phyloP scores from a whole-genome alignment of 2,797 vertebrate genomes.

The Poeciliopsis infans region DNA sequence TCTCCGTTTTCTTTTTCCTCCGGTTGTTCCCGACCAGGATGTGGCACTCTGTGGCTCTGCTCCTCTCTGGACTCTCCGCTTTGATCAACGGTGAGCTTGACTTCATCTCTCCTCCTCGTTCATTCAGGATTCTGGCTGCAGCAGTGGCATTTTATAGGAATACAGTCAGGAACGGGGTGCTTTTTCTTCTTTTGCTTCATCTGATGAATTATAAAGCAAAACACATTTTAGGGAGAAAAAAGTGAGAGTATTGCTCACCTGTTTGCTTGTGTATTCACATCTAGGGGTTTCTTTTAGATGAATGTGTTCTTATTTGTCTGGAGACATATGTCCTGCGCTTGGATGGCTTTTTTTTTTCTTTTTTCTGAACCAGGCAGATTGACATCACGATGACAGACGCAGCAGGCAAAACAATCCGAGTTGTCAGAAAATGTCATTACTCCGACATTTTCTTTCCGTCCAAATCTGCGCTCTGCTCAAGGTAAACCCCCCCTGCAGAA shows the following conservation, averaged over 20 bases:
- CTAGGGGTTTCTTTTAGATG: neutral
- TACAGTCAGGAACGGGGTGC: neutral
- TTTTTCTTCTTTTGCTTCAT: neutral
- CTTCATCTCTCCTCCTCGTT: conserved; percentile 28
- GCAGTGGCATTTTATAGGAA: conserved; percentile 33
- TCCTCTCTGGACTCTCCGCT: conserved; percentile 80
- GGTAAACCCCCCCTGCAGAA: neutral
- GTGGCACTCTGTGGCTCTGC: conserved; percentile 81
- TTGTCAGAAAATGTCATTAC: conserved; percentile 17
- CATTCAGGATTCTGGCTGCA: conserved; percentile 41
- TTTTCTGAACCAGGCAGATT: conserved; percentile 36
- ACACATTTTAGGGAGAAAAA: conserved; percentile 30
- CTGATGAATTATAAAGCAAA: conserved; percentile 15
- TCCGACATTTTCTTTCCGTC: neutral
- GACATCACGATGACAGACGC: conserved; percentile 48
- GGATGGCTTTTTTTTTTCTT: conserved; percentile 19
- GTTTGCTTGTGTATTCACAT: conserved; percentile 58
- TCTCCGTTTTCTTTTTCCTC: conserved; percentile 53
- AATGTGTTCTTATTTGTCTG: conserved; percentile 6
- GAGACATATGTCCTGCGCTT: conserved; percentile 6
- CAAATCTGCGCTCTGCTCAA: conserved; percentile 2
- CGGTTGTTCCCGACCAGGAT: conserved; percentile 73
- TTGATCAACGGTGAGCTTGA: conserved; percentile 81
- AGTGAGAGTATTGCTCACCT: conserved; percentile 58
- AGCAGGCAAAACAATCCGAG: conserved; percentile 41